Conservation (phyloP, 1,140 invertebrate species). For the Planococcus citri region DNA sequence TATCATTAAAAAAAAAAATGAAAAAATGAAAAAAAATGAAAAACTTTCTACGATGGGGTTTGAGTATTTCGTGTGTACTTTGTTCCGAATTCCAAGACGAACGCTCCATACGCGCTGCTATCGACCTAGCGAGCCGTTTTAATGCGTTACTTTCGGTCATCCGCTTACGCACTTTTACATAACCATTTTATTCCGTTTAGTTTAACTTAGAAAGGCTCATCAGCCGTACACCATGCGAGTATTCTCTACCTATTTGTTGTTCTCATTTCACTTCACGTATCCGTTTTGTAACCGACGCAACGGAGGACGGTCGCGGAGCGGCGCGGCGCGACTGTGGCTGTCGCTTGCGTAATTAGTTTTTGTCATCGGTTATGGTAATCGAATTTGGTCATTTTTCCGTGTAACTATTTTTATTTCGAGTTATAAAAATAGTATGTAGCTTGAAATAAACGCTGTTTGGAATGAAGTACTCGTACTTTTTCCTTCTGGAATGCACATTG, state of each 20-base stretch:
- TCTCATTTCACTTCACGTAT: slow-evolving; percentile 2
- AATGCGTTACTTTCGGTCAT: background rate
- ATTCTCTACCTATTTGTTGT: slow-evolving; percentile 7
- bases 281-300: slow-evolving; percentile 14
- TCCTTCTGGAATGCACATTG: no score
- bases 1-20: background rate
- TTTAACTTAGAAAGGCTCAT: background rate
- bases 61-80: background rate
- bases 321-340: no score
- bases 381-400: no score
- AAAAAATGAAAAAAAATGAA: no score
- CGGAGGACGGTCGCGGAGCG: no score
- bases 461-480: no score
- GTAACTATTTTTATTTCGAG: no score
- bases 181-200: slow-evolving; percentile 4
- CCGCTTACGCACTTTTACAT: slow-evolving; percentile 17
- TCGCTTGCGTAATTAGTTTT: slow-evolving; percentile 9
- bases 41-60: background rate
- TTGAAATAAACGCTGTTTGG: no score
- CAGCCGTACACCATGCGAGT: background rate
- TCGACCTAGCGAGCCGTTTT: background rate
- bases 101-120: background rate
- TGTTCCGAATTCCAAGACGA: background rate
- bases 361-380: no score
- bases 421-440: no score